Conservation (phyloP, 2,113 vertebrate species). For the Empidonax traillii region DNA sequence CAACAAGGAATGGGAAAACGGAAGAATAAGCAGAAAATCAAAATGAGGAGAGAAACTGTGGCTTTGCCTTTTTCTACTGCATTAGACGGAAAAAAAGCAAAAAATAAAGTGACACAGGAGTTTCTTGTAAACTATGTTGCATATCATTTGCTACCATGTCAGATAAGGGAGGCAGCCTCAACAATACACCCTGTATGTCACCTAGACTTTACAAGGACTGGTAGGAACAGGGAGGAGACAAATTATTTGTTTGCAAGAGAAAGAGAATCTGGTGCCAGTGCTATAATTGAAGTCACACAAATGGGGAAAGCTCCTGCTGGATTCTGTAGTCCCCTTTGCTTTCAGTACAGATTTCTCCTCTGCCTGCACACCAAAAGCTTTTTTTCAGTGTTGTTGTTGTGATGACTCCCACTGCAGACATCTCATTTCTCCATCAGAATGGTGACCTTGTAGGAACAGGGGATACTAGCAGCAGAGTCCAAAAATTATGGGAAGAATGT, state of each 20-base stretch:
- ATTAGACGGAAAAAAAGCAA: not conserved
- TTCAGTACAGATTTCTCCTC: not conserved
- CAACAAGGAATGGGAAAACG: not conserved
- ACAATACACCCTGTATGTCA: not conserved
- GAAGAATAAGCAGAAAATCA: conserved; percentile 28
- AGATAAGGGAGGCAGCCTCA: not conserved
- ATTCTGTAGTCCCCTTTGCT: not conserved
- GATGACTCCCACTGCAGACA: not conserved
- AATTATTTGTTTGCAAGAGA: not conserved
- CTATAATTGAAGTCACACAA: not conserved
- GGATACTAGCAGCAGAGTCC: not conserved
- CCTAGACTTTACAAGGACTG: not conserved
- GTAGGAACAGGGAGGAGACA: not conserved
- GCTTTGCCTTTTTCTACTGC: not conserved
- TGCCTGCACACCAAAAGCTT: not conserved
- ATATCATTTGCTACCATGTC: not conserved
- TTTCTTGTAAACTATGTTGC: not conserved
- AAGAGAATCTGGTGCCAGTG: not conserved
- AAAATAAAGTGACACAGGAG: not conserved
- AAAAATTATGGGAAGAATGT: not conserved
- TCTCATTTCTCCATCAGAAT: not conserved
- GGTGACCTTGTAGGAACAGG: not conserved
- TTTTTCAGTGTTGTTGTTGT: not conserved
- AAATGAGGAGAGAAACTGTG: not conserved
- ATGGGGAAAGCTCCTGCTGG: not conserved